Percentiles rank a stretch among this genome's conserved stretches.
Conservation (phyloP, 2,113 vertebrate species). For the Dascyllus trimaculatus region DNA sequence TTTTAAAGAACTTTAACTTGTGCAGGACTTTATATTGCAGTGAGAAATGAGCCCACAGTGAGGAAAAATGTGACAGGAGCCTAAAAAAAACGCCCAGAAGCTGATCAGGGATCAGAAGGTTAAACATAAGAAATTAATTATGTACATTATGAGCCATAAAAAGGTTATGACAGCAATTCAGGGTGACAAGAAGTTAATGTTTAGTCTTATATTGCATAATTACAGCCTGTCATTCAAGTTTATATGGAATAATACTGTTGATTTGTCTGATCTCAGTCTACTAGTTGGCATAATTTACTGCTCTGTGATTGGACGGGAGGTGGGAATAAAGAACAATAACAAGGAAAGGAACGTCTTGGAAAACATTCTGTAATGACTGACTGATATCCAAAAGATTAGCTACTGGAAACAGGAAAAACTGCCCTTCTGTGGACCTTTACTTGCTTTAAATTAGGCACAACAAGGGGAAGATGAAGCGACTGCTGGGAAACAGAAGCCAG, state of each 20-base stretch:
- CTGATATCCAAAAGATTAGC: conserved; percentile 12
- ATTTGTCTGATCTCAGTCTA: neutral
- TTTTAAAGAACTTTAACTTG: too few relatives aligned
- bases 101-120: too few relatives aligned
- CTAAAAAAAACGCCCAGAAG: too few relatives aligned
- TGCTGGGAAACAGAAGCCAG: neutral
- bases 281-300: neutral
- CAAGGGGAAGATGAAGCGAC: neutral
- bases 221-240: too few relatives aligned
- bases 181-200: too few relatives aligned
- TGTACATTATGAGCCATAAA: too few relatives aligned
- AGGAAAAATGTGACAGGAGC: too few relatives aligned
- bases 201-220: too few relatives aligned
- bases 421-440: conserved; percentile 6
- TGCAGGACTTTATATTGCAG: too few relatives aligned
- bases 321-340: conserved; percentile 1
- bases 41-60: too few relatives aligned
- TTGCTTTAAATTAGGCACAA: neutral
- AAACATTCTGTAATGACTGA: conserved; percentile 12
- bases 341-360: conserved; percentile 1
- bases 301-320: neutral
- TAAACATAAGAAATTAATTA: too few relatives aligned
- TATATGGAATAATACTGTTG: neutral
- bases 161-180: too few relatives aligned
- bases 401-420: conserved; percentile 28